Evolutionary conservation across 2,888 invertebrate genomes (phyloP).

Genomic region (Rhodophaea formosa): DNA sequence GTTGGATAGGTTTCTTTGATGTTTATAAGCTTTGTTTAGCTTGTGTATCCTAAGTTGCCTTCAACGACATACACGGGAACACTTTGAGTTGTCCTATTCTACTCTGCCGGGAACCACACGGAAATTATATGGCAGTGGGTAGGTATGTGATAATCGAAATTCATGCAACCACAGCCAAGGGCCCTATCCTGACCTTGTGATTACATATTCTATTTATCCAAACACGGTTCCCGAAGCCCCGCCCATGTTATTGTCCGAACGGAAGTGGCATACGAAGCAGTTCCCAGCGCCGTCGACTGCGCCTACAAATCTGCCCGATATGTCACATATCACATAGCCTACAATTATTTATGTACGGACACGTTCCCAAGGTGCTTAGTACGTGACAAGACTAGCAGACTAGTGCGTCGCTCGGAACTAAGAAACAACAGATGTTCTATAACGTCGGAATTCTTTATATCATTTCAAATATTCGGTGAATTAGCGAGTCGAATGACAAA

Average conservation of each 20-base stretch:
- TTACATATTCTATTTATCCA: constrained; percentile 2
- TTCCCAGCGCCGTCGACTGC: constrained; percentile 11
- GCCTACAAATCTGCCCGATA: constrained; percentile 22
- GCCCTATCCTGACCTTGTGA: not conserved
- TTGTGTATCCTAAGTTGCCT: no score
- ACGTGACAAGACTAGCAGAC: constrained; percentile 35
- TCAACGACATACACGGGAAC: no score
- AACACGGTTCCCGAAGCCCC: not conserved
- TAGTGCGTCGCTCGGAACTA: constrained; percentile 16
- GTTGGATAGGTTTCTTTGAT: no score
- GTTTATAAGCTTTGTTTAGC: no score
- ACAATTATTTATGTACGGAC: constrained; percentile 39
- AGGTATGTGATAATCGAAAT: no score
- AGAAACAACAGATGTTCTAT: constrained; percentile 16
- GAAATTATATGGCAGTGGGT: no score
- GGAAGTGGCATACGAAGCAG: constrained; percentile 14
- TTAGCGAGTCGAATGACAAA: no score
- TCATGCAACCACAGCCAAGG: no score
- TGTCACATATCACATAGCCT: constrained; percentile 26
- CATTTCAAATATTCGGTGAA: no score
- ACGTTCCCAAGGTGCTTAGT: constrained; percentile 39
- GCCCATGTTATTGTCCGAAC: constrained; percentile 10
- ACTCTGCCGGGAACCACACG: no score
- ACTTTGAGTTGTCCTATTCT: no score
- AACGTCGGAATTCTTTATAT: not conserved